These are phyloP conservation scores for Rapana venosa DNA, from an alignment of 2,888 invertebrate species.

Conservation along the genomic window DNA sequence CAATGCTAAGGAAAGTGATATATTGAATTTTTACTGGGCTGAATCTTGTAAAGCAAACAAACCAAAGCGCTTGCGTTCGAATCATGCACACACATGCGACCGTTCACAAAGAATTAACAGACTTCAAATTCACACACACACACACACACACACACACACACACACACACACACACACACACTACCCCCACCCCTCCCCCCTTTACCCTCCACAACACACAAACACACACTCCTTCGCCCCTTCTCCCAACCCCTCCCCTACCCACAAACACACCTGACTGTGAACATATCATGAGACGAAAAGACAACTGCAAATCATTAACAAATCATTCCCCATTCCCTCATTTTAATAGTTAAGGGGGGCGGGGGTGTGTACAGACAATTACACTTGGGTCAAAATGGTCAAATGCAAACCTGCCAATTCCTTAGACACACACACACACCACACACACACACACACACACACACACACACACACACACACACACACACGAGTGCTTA, in stretches of 20 bases:
- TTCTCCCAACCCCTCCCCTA: neutral
- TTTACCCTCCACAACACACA: neutral
- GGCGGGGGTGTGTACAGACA: no score
- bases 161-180: neutral
- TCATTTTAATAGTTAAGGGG: no score
- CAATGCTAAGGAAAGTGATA: no score
- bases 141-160: slow-evolving; percentile 8
- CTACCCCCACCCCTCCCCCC: neutral
- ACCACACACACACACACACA: neutral
- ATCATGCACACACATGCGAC: no score
- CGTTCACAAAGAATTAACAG: no score
- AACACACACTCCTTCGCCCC: neutral
- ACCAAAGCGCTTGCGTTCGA: no score
- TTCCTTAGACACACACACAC: neutral
- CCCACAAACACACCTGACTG: neutral
- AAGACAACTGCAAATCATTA: no score
- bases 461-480: neutral
- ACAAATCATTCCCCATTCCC: no score
- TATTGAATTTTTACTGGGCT: no score
- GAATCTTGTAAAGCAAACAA: no score
- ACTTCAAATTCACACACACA: neutral
- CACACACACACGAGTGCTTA: neutral
- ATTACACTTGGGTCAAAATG: no score
- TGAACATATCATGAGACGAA: neutral
- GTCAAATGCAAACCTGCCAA: no score